A percentile compares a stretch with the other conserved stretches of the same genome.
phyloP scores from a whole-genome alignment of 2,888 invertebrate genomes.

The Pterostichus niger region DNA sequence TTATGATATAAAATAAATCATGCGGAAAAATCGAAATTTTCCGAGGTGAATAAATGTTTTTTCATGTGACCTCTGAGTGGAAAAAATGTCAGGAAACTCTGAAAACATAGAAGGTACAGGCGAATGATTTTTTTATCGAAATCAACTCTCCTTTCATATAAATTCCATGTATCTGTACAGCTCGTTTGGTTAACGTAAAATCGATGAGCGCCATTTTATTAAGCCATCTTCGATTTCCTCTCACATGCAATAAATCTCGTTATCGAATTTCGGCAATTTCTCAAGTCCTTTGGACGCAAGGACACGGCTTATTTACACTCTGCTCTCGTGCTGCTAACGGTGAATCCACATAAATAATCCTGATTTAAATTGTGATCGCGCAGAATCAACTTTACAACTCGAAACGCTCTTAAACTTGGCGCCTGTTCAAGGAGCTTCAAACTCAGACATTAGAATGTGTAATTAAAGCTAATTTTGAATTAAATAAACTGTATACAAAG shows the following conservation, averaged over 20 bases:
- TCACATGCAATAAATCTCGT: slow-evolving; percentile 58
- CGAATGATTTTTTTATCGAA: slow-evolving; percentile 3
- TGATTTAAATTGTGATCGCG: slow-evolving; percentile 36
- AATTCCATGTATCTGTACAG: slow-evolving; percentile 25
- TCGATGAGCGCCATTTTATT: slow-evolving; percentile 55
- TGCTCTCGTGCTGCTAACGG: background rate
- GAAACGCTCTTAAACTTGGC: slow-evolving; percentile 15
- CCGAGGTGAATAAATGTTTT: slow-evolving; percentile 35
- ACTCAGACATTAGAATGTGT: slow-evolving; percentile 27
- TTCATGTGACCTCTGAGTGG: slow-evolving; percentile 28
- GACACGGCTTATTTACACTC: slow-evolving; percentile 59
- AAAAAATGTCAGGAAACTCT: background rate
- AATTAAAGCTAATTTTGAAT: slow-evolving; percentile 37
- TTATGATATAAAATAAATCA: background rate
- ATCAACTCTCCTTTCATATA: slow-evolving; percentile 29
- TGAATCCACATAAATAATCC: slow-evolving; percentile 38
- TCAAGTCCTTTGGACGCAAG: slow-evolving; percentile 46
- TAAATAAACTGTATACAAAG: slow-evolving; percentile 48
- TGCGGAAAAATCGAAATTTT: slow-evolving; percentile 13
- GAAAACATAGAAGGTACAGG: background rate
- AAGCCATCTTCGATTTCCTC: slow-evolving; percentile 61
- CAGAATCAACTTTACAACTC: background rate
- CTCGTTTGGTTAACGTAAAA: slow-evolving; percentile 55
- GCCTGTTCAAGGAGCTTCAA: slow-evolving; percentile 16
- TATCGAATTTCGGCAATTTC: slow-evolving; percentile 63